Evolutionary conservation across 2,797 vertebrate genomes (phyloP).

Genomic region (Neopelma chrysocephalum): DNA sequence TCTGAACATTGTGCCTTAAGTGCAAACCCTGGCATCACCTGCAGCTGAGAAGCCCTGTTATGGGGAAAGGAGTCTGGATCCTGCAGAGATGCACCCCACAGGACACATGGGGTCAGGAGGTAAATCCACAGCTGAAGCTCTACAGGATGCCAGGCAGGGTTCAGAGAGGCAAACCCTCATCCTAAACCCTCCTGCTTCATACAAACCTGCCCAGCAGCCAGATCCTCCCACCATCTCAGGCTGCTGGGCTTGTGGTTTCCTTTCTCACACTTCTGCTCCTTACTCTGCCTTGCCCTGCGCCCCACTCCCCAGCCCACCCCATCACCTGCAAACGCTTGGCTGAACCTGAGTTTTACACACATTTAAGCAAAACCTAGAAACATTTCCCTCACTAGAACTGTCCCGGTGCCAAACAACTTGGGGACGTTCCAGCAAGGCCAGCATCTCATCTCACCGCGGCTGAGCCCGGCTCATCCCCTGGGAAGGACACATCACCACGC

Average conservation of each 20-base stretch:
- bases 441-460: accelerated
- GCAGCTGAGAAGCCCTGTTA: not conserved
- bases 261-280: not conserved
- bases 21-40: not conserved
- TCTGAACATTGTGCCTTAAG: not conserved
- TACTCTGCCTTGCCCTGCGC: not conserved
- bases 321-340: not conserved
- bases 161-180: not conserved
- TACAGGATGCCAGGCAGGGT: not conserved
- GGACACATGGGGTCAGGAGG: accelerated
- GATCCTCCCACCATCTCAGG: not conserved
- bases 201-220: accelerated
- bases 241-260: not conserved
- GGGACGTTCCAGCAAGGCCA: not conserved
- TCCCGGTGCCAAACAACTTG: not conserved
- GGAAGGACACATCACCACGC: not conserved
- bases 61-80: not conserved
- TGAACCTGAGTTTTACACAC: not conserved
- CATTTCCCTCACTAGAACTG: not conserved
- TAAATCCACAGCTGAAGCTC: not conserved
- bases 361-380: not conserved
- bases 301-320: not conserved
- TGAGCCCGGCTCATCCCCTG: not conserved
- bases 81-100: not conserved
- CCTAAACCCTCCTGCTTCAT: not conserved